Percentiles rank a stretch among this genome's conserved stretches.
Conservation (phyloP, 2,797 vertebrate genomes). For the Hemitrygon akajei region DNA sequence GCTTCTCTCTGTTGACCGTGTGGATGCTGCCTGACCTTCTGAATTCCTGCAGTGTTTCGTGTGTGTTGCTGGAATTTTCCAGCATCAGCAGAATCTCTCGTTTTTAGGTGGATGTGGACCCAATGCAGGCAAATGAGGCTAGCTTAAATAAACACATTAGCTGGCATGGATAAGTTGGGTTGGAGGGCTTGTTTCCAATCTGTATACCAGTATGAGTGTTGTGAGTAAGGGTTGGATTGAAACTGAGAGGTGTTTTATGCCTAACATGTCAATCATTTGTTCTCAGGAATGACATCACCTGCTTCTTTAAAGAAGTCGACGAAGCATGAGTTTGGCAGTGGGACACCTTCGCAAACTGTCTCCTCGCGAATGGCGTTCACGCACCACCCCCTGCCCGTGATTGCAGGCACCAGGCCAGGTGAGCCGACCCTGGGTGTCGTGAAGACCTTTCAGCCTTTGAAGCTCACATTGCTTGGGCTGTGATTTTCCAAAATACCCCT, state of each 20-base stretch:
- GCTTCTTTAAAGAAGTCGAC: constrained; percentile 96
- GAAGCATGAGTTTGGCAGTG: constrained; percentile 91
- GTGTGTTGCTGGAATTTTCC: no score
- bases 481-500: no score
- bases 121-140: no score
- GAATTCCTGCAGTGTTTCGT: no score
- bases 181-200: no score
- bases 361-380: constrained; percentile 94
- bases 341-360: constrained; percentile 85
- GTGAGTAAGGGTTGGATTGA: neutral
- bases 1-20: no score
- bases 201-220: no score
- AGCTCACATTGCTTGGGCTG: neutral
- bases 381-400: constrained; percentile 94
- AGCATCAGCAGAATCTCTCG: no score
- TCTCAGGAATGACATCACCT: constrained; percentile 78
- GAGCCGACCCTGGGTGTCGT: constrained; percentile 54
- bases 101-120: no score
- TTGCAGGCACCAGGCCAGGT: constrained; percentile 97
- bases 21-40: no score
- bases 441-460: neutral
- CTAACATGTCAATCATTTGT: constrained; percentile 67
- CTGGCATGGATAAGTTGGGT: no score
- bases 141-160: no score
- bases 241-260: neutral